phyloP scores from a whole-genome alignment of 2,888 invertebrate species.

The Morinoia aosen region DNA sequence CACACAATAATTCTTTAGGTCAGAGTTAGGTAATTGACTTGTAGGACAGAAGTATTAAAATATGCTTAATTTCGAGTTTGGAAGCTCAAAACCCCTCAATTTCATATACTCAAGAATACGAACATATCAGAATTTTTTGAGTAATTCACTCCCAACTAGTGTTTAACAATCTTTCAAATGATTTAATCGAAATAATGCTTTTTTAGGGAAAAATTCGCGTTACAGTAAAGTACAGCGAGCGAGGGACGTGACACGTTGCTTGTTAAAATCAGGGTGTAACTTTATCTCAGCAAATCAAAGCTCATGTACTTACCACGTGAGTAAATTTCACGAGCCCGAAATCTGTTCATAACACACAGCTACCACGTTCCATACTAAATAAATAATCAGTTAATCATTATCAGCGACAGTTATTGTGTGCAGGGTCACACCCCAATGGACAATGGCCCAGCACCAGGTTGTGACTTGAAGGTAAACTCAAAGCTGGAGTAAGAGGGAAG shows the following conservation, averaged over 20 bases:
- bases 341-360: too few relatives aligned
- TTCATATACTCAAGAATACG: neutral
- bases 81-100: neutral
- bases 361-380: too few relatives aligned
- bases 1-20: neutral
- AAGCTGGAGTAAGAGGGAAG: neutral
- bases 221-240: neutral
- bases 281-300: neutral
- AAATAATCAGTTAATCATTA: neutral
- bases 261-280: too few relatives aligned
- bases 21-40: neutral
- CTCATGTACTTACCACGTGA: neutral
- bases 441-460: neutral
- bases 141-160: neutral
- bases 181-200: neutral
- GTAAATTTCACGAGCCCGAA: neutral
- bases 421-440: neutral
- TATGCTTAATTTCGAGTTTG: neutral
- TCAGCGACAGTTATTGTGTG: neutral
- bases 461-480: neutral
- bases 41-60: neutral
- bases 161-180: neutral
- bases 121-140: neutral
- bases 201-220: neutral
- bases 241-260: neutral